Base-by-base conservation (phyloP, 2,113 vertebrate species). In the Atrichornis clamosus region DNA sequence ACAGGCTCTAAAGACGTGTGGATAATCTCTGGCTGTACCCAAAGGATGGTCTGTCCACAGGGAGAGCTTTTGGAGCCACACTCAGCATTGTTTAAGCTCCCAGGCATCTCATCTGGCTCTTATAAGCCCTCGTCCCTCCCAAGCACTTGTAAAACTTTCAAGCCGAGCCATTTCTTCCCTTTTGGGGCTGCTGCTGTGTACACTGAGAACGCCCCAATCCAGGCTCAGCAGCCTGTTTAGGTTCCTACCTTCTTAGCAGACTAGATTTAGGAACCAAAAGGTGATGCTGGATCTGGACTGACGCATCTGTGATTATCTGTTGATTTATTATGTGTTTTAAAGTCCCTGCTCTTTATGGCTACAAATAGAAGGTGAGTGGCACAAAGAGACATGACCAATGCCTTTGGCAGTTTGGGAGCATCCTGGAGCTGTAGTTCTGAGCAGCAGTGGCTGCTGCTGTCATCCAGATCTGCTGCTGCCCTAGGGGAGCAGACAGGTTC, bases 81-180 rank as follows among this genome's bases (percentile, higher is more conserved):
- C 59, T 96, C 93, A 8, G 72, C 74, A 60, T 90, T 86, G 69
- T 95, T 96, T 55, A 37, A 93, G 58, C 68, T 93, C 59, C 69
- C 24, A 78, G 92, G 84, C 77, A 41, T 86, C 87, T 89, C 1
- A 46, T 72, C 85, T 87, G 72, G 52, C 77, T 93, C 86, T 87
- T 65, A 35, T 56, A 65, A 89, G 42, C 13, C 55, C 58, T 85
- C 6, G 3, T 49, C 67, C 58, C 75, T 72, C 82, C 47, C 90
- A 65, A 89, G 76, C 69, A 75, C 85, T 95, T 92, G 90, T 88
- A 81, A 93, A 93, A 47, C 28, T 82, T 80, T n/a, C 2, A 6
- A 82, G 50, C 33, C 0, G 4, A 62, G 53, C 47, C 59, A 6
- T 79, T 95, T 86, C 84, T 63, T 84, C 13, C 27, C 68, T 77